Evolutionary conservation across 2,888 invertebrate species (phyloP).

Genomic region (Masnerella sp.): DNA sequence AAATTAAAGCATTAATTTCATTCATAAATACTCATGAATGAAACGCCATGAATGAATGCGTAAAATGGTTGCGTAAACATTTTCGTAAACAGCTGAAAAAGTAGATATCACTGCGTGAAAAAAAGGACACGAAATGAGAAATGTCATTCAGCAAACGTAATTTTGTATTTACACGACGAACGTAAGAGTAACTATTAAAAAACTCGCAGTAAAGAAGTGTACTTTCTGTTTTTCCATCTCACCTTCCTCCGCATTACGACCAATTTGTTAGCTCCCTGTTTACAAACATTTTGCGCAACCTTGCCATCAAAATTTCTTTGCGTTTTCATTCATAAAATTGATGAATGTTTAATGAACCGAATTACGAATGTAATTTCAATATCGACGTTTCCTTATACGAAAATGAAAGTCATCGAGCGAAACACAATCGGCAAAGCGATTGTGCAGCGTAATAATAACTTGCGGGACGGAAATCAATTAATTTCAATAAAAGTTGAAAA

Average conservation of each 20-base stretch:
- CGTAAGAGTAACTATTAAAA: no score
- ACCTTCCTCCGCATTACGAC: no score
- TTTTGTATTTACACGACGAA: background rate
- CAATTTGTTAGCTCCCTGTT: background rate
- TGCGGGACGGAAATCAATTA: conserved; percentile 36
- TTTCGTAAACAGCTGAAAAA: background rate
- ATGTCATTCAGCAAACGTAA: background rate
- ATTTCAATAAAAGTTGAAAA: conserved; percentile 23
- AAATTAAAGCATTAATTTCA: conserved; percentile 11
- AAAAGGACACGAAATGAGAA: background rate
- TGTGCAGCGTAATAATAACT: conserved; percentile 31
- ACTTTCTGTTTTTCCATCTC: no score
- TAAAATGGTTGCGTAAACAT: background rate
- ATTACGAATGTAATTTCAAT: conserved; percentile 31
- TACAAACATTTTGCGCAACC: conserved; percentile 9
- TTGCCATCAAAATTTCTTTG: conserved; percentile 10
- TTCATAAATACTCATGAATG: conserved; percentile 7
- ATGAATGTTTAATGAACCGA: conserved; percentile 34
- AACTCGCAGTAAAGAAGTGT: background rate
- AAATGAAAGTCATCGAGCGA: conserved; percentile 46
- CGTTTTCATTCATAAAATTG: conserved; percentile 34
- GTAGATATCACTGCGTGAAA: background rate
- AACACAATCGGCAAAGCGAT: conserved; percentile 26
- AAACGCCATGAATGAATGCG: conserved; percentile 5
- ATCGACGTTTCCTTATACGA: conserved; percentile 35